These are phyloP conservation scores for Samia ricini DNA, from an alignment of 1,140 invertebrate genomes.

Conservation along the genomic window DNA sequence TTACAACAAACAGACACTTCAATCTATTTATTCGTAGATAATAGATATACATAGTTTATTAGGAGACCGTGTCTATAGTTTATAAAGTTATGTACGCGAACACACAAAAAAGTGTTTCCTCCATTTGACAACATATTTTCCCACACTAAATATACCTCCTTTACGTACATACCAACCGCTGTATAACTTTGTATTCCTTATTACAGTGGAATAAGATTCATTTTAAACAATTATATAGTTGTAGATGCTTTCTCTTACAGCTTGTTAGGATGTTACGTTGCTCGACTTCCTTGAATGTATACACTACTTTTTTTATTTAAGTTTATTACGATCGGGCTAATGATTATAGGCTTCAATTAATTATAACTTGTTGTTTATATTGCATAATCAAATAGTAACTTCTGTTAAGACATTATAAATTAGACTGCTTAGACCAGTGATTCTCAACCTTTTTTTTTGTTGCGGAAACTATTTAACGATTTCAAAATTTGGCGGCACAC, in stretches of 20 bases:
- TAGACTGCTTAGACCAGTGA: too few species aligned
- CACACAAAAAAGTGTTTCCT: not conserved
- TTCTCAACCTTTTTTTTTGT: too few species aligned
- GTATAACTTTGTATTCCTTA: not conserved
- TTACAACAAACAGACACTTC: too few species aligned
- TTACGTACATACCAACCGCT: not conserved
- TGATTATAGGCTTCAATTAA: not conserved
- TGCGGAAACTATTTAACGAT: too few species aligned
- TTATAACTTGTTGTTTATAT: not conserved
- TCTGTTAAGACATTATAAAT: too few species aligned
- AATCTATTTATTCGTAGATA: too few species aligned
- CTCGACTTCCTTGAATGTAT: conserved; percentile 2
- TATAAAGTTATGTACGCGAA: not conserved
- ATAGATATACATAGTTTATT: too few species aligned
- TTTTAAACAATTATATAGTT: not conserved
- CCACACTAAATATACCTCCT: conserved; percentile 1
- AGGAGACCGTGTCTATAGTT: not conserved
- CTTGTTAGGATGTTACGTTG: conserved; percentile 8
- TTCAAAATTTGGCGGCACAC: too few species aligned
- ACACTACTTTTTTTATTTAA: not conserved
- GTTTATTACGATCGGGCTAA: not conserved
- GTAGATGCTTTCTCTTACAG: conserved; percentile 4
- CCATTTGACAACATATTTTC: conserved; percentile 5
- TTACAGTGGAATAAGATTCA: not conserved
- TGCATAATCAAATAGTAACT: too few species aligned